Evolutionary conservation across 2,113 vertebrate genomes (phyloP).

Genomic region (Brachirus orientalis): DNA sequence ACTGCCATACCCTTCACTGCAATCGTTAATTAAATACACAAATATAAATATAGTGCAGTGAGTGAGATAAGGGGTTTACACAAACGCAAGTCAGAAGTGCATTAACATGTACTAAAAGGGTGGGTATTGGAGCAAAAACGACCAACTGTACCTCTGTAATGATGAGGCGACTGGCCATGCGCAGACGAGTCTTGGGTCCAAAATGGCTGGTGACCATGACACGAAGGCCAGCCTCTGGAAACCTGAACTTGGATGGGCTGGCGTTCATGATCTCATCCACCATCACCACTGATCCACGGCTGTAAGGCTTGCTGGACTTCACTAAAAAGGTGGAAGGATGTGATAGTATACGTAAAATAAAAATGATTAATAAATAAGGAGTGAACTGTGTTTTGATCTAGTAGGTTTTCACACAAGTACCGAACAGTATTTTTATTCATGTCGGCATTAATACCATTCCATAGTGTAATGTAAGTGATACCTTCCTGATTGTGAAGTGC

Average conservation of each 20-base stretch:
- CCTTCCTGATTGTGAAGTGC: neutral
- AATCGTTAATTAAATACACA: no score
- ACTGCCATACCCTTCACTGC: no score
- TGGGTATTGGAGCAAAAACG: conserved; percentile 8
- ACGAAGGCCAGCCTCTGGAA: conserved; percentile 93
- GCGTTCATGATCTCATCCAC: conserved; percentile 96
- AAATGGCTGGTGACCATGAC: conserved; percentile 98
- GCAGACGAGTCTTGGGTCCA: conserved; percentile 92
- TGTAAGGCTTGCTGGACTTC: conserved; percentile 86
- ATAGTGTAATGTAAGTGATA: neutral
- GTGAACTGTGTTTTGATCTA: neutral
- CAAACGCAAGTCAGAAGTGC: no score
- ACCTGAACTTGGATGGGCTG: conserved; percentile 93
- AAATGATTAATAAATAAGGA: neutral
- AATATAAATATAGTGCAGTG: no score
- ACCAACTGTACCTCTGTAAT: conserved; percentile 90
- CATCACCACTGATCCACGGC: conserved; percentile 91
- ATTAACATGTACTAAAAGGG: neutral
- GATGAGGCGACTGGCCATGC: conserved; percentile 97
- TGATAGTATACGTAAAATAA: neutral
- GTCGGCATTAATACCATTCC: neutral
- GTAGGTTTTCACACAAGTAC: neutral
- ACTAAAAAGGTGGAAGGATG: conserved; percentile 74
- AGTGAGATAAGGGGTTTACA: no score
- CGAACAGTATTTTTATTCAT: neutral